Conservation (phyloP, 2,113 vertebrate species). For the Chroicocephalus ridibundus region DNA sequence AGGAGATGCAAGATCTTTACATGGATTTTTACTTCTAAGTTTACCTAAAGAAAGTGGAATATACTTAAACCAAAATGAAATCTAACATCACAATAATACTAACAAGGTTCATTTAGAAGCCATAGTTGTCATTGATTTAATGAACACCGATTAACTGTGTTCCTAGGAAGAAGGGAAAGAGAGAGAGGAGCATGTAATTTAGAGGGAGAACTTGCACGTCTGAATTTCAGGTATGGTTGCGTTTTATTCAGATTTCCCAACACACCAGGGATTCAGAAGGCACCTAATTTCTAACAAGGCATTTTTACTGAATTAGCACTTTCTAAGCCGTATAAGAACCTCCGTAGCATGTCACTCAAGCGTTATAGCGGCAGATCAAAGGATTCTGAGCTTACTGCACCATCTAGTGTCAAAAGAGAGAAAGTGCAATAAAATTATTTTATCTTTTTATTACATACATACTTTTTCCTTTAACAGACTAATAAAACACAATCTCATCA, state of each 20-base stretch:
- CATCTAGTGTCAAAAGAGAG: constrained; percentile 58
- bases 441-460: not conserved
- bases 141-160: not conserved
- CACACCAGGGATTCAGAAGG: not conserved
- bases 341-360: not conserved
- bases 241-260: constrained; percentile 1
- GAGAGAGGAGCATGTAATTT: not conserved
- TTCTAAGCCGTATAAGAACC: not conserved
- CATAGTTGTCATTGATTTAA: not conserved
- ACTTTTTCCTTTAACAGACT: not conserved
- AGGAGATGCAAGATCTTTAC: not conserved
- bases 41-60: not conserved
- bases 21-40: not conserved
- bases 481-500: not conserved
- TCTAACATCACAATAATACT: not conserved
- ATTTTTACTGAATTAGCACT: not conserved
- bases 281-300: not conserved
- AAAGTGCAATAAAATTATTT: not conserved
- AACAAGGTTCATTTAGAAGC: not conserved
- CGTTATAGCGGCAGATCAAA: not conserved
- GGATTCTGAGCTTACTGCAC: constrained; percentile 37
- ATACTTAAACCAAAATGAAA: not conserved
- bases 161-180: not conserved
- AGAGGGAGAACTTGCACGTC: not conserved
- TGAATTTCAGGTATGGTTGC: not conserved